These are phyloP conservation scores for Electrona antarctica DNA, from an alignment of 2,113 vertebrate genomes.

Conservation along the genomic window DNA sequence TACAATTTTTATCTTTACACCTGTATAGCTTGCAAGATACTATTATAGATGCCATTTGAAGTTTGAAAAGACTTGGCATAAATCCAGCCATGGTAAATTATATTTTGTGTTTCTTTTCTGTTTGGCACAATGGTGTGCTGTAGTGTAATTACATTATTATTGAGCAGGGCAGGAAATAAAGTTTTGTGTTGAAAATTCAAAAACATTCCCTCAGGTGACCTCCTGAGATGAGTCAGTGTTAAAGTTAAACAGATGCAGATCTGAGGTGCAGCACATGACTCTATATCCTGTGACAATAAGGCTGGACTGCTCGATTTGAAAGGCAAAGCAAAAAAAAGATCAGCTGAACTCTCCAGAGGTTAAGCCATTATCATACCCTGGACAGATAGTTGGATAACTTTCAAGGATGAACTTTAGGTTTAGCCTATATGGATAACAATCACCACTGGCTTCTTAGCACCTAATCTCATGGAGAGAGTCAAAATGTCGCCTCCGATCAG, in stretches of 20 bases:
- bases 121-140: too few relatives aligned
- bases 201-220: not conserved
- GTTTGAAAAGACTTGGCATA: not conserved
- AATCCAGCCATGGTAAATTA: not conserved
- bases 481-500: not conserved
- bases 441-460: not conserved
- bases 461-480: constrained; percentile 5
- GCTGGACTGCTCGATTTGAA: not conserved
- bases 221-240: not conserved
- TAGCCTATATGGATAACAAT: not conserved
- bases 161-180: not conserved
- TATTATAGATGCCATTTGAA: not conserved
- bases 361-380: constrained; percentile 2
- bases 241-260: constrained; percentile 9
- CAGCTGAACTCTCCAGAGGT: constrained; percentile 29
- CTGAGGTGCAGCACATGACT: not conserved
- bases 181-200: constrained; percentile 1
- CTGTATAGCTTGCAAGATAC: too few relatives aligned
- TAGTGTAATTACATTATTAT: too few relatives aligned
- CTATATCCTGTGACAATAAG: not conserved
- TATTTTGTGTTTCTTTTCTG: too few relatives aligned
- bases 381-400: not conserved
- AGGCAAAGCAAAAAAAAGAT: not conserved
- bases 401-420: not conserved
- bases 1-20: too few relatives aligned